Conservation (phyloP, 64 coral and sea anemone genomes). For the Cladopsammia gracilis region DNA sequence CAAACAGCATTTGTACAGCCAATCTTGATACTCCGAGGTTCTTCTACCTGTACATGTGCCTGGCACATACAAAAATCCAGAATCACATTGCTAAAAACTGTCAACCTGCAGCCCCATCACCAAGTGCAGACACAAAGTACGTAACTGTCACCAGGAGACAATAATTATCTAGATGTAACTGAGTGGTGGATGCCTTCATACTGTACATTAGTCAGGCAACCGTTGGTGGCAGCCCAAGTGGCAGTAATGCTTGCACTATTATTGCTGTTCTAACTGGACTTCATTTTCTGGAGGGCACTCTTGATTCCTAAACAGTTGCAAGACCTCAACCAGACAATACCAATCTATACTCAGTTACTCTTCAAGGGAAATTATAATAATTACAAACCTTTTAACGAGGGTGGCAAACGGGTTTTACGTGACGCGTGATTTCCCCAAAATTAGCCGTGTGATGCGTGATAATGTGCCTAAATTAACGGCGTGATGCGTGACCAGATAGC, state of each 20-base stretch:
- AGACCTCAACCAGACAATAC: no score
- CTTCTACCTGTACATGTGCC: not conserved
- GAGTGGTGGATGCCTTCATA: not conserved
- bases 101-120: not conserved
- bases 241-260: no score
- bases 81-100: not conserved
- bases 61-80: conserved; percentile 27
- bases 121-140: not conserved
- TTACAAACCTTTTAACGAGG: not conserved
- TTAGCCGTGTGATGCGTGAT: no score
- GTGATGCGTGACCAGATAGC: no score
- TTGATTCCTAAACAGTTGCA: not conserved
- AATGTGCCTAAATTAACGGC: no score
- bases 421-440: no score
- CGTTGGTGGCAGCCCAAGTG: not conserved
- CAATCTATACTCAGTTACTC: not conserved
- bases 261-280: no score
- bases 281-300: conserved; percentile 12
- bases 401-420: no score
- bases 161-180: not conserved
- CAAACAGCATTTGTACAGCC: not conserved
- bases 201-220: not conserved
- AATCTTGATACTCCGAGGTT: not conserved
- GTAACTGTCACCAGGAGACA: no score
- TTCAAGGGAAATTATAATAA: not conserved